phyloP scores from a whole-genome alignment of 2,797 vertebrate species.

The Scarus forsteni region DNA sequence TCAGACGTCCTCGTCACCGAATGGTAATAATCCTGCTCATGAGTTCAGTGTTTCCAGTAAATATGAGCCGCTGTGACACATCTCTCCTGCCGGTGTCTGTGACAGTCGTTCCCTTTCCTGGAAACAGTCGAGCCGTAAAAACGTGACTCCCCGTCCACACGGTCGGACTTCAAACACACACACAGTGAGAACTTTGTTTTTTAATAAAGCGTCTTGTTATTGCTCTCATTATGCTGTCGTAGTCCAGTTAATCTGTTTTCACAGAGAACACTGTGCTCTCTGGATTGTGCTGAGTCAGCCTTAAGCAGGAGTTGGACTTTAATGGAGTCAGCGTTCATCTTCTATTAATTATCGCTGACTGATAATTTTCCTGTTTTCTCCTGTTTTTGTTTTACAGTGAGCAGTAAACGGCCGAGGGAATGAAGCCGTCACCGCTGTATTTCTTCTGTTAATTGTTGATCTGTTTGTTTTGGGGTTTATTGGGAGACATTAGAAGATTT shows the following conservation, averaged over 20 bases:
- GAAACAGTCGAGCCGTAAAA: constrained; percentile 48
- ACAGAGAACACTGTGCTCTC: constrained; percentile 45
- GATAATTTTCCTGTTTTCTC: constrained; percentile 63
- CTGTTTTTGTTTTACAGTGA: constrained; percentile 34
- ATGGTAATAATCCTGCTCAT: constrained; percentile 5
- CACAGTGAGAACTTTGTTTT: constrained; percentile 35
- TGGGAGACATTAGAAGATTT: constrained; percentile 6
- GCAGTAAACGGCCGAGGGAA: constrained; percentile 29
- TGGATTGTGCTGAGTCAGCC: constrained; percentile 61
- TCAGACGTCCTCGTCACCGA: constrained; percentile 11
- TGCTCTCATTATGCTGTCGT: constrained; percentile 54
- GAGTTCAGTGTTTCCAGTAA: constrained; percentile 67
- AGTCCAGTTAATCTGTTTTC: constrained; percentile 64
- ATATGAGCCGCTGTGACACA: constrained; percentile 53
- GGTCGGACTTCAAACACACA: constrained; percentile 36
- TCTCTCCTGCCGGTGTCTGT: constrained; percentile 26
- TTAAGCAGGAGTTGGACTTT: constrained; percentile 39
- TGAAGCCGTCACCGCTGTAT: constrained; percentile 24
- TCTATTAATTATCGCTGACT: constrained; percentile 71
- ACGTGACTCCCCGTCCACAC: constrained; percentile 25
- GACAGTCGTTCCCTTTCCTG: constrained; percentile 63
- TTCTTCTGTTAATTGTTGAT: constrained; percentile 11
- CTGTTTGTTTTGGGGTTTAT: constrained; percentile 7
- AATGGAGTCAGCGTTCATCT: constrained; percentile 67
- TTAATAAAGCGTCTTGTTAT: constrained; percentile 60